Percentiles rank a stretch among this genome's conserved stretches.
Evolutionary conservation across 2,888 invertebrate species (phyloP).

Genomic region (Drosophila rubida): DNA sequence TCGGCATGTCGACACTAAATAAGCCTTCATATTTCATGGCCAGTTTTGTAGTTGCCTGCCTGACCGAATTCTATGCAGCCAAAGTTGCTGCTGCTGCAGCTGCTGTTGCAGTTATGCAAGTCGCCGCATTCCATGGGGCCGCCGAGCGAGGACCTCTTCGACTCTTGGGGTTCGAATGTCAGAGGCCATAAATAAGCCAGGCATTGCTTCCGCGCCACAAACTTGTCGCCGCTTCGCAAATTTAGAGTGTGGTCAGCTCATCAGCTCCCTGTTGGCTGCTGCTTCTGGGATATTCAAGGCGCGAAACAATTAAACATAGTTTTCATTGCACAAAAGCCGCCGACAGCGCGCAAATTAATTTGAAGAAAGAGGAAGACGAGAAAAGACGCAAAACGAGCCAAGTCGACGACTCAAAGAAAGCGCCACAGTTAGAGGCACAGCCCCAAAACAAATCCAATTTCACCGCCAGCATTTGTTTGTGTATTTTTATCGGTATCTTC

Average conservation of each 20-base stretch:
- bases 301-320: conserved; percentile 80
- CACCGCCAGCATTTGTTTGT: conserved; percentile 60
- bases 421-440: conserved; percentile 26
- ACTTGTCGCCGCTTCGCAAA: conserved; percentile 32
- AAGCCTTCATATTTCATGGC: conserved; percentile 80
- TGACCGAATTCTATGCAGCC: conserved; percentile 76
- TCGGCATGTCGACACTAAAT: conserved; percentile 76
- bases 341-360: conserved; percentile 76
- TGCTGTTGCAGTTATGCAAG: conserved; percentile 53
- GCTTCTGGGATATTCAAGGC: conserved; percentile 65
- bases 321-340: conserved; percentile 78
- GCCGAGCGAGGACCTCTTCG: conserved; percentile 6
- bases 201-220: conserved; percentile 50
- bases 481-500: conserved; percentile 64
- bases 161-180: conserved; percentile 63
- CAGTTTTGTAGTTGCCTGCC: conserved; percentile 65
- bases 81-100: conserved; percentile 4
- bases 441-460: conserved; percentile 78
- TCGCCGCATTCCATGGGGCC: conserved; percentile 63
- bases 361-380: conserved; percentile 31
- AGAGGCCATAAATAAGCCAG: conserved; percentile 75
- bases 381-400: neutral
- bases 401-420: conserved; percentile 1
- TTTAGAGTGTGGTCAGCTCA: conserved; percentile 27
- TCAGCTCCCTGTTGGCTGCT: conserved; percentile 30